Evolutionary conservation across 2,888 invertebrate species (phyloP).

Genomic region (Rhodophaea formosa): DNA sequence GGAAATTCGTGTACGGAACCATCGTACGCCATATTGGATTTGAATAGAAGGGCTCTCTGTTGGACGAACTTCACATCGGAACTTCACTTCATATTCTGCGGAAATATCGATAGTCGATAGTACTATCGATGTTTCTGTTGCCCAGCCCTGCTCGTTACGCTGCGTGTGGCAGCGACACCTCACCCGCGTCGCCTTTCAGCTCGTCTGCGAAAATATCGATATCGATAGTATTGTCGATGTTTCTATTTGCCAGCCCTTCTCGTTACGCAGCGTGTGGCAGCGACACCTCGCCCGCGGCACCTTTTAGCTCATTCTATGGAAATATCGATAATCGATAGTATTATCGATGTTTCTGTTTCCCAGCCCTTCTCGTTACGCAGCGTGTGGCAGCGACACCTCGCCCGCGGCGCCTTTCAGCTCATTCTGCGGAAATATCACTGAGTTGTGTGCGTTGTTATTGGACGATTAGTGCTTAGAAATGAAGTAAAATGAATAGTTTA

Average conservation of each 20-base stretch:
- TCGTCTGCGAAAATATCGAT: conserved; percentile 35
- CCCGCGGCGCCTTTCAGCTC: conserved; percentile 55
- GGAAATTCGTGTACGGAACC: no score
- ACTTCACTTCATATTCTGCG: no score
- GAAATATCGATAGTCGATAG: conserved; percentile 25
- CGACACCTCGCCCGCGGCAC: conserved; percentile 65
- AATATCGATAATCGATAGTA: conserved; percentile 25
- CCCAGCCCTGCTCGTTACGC: conserved; percentile 49
- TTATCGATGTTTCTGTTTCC: conserved; percentile 23
- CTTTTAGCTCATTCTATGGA: conserved; percentile 42
- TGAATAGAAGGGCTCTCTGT: no score
- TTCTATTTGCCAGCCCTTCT: conserved; percentile 38
- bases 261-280: conserved; percentile 56
- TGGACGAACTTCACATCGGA: no score
- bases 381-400: conserved; percentile 67
- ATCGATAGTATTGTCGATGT: conserved; percentile 23
- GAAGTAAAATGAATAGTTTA: no score
- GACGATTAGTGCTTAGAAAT: conserved; percentile 1
- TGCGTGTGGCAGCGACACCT: conserved; percentile 67
- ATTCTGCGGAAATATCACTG: conserved; percentile 32
- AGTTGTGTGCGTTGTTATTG: conserved; percentile 8
- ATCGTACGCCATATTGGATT: no score
- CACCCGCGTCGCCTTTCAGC: conserved; percentile 56
- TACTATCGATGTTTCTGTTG: conserved; percentile 25
- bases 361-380: conserved; percentile 52